A percentile compares a stretch with the other conserved stretches of the same genome.
These are phyloP conservation scores for Phycodurus eques DNA, from an alignment of 2,113 vertebrate genomes.

Conservation along the genomic window DNA sequence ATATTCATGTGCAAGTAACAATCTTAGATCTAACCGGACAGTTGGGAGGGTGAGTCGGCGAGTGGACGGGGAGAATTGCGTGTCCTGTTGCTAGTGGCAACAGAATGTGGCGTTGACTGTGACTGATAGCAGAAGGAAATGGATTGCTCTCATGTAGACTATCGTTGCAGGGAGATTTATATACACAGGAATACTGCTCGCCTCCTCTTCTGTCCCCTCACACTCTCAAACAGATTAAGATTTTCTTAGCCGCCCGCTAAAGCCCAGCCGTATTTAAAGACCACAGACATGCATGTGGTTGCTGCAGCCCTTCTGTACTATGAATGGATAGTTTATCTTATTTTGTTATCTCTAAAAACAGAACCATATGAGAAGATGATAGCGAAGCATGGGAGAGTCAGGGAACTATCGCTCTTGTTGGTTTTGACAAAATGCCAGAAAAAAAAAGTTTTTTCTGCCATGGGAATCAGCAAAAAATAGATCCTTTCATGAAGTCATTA, in stretches of 20 bases:
- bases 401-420: conserved; percentile 47
- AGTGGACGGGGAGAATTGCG: conserved; percentile 28
- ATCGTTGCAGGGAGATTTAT: conserved; percentile 24
- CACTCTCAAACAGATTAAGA: conserved; percentile 52
- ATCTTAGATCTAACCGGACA: conserved; percentile 27
- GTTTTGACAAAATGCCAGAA: conserved; percentile 46
- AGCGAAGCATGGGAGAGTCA: conserved; percentile 53
- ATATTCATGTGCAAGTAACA: conserved; percentile 25
- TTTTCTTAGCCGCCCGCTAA: conserved; percentile 45
- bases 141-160: conserved; percentile 37
- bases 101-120: conserved; percentile 66
- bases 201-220: conserved; percentile 10
- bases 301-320: not conserved
- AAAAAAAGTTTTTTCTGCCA: conserved; percentile 37
- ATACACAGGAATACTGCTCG: conserved; percentile 40
- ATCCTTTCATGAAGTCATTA: conserved; percentile 22
- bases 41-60: conserved; percentile 4
- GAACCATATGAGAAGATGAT: conserved; percentile 36
- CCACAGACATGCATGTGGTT: not conserved
- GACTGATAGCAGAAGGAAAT: conserved; percentile 69
- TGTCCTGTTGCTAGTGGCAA: conserved; percentile 80
- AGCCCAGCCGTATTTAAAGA: conserved; percentile 25
- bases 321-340: conserved; percentile 31
- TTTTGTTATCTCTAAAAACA: conserved; percentile 62
- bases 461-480: conserved; percentile 50